Conservation (phyloP, 2,113 vertebrate genomes). For the Ciconia boyciana region DNA sequence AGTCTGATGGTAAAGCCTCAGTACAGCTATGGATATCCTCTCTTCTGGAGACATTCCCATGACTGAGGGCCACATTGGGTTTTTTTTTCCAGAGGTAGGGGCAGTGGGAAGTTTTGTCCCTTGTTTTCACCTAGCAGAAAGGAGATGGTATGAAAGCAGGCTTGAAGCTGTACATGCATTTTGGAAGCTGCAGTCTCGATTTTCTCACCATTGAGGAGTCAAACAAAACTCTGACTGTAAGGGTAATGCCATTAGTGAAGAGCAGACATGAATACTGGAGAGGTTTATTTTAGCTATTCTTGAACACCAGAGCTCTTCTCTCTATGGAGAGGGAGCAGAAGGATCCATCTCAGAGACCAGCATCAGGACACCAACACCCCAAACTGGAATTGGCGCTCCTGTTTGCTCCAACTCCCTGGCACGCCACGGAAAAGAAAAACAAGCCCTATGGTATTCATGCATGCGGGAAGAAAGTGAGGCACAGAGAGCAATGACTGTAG, state of each 20-base stretch:
- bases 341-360: neutral
- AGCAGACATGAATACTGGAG: neutral
- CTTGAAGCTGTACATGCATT: neutral
- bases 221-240: neutral
- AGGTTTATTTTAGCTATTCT: neutral
- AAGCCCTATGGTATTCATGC: neutral
- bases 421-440: neutral
- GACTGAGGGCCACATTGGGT: neutral
- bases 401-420: neutral
- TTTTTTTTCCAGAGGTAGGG: neutral
- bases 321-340: neutral
- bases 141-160: neutral
- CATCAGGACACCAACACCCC: neutral
- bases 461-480: neutral
- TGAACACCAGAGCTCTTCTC: neutral
- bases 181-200: neutral
- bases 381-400: neutral
- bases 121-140: neutral
- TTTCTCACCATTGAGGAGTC: neutral
- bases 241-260: neutral
- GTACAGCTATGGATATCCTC: neutral
- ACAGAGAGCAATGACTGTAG: rapidly evolving
- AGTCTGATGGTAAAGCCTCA: neutral
- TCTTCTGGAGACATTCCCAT: neutral
- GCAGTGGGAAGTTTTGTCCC: neutral